These are phyloP conservation scores for Urocyon cinereoargenteus DNA, from an alignment of 2,797 vertebrate genomes.

Conservation along the genomic window DNA sequence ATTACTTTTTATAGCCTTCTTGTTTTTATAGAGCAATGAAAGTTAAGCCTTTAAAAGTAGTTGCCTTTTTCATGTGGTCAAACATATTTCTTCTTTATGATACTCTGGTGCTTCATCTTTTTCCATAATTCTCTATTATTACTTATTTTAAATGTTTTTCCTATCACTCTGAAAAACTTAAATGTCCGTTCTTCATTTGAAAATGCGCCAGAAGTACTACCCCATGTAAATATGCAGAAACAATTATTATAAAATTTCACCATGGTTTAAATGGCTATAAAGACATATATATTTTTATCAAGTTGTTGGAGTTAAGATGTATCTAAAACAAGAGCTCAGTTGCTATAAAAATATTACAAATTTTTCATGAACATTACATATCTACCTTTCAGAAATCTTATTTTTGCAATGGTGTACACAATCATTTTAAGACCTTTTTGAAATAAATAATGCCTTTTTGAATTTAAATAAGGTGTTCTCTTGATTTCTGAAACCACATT, in stretches of 20 bases:
- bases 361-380: background rate
- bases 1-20: constrained; percentile 57
- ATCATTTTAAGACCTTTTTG: constrained; percentile 39
- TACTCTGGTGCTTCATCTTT: constrained; percentile 34
- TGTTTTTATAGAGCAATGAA: constrained; percentile 70
- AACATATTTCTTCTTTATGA: constrained; percentile 65
- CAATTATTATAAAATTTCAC: background rate
- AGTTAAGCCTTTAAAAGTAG: constrained; percentile 41
- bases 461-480: constrained; percentile 15
- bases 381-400: background rate
- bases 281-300: background rate
- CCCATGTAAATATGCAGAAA: constrained; percentile 44
- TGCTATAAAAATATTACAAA: constrained; percentile 43
- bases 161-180: constrained; percentile 58
- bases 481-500: constrained; percentile 49
- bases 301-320: background rate
- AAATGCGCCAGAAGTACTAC: constrained; percentile 44
- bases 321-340: constrained; percentile 29
- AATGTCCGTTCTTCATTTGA: constrained; percentile 40
- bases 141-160: constrained; percentile 63
- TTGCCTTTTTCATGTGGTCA: constrained; percentile 52
- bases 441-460: constrained; percentile 62
- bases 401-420: constrained; percentile 10
- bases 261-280: constrained; percentile 4
- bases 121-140: constrained; percentile 62